Evolutionary conservation across 2,888 invertebrate species (phyloP).

Genomic region (Cataglyphis altisquamis): DNA sequence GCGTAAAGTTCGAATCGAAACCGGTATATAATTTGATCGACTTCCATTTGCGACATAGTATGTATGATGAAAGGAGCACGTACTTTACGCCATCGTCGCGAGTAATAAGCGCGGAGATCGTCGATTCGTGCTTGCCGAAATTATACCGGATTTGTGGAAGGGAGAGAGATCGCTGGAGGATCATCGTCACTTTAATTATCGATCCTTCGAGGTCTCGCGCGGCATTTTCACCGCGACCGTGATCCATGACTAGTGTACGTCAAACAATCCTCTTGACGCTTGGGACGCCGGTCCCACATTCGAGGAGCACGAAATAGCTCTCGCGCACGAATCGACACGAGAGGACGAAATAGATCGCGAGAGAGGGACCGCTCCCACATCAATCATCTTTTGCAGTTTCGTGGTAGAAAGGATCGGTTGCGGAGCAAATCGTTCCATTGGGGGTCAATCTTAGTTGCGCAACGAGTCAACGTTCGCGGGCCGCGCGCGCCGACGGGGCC

Average conservation of each 20-base stretch:
- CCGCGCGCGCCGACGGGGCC: slow-evolving; percentile 56
- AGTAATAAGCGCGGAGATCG: not conserved
- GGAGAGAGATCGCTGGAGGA: not conserved
- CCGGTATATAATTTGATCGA: slow-evolving; percentile 20
- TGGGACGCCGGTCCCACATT: slow-evolving; percentile 49
- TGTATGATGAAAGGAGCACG: not conserved
- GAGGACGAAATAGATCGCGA: slow-evolving; percentile 65
- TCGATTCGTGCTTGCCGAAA: slow-evolving; percentile 21
- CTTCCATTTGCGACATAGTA: slow-evolving; percentile 1
- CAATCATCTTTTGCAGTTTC: slow-evolving; percentile 85
- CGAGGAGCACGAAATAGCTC: slow-evolving; percentile 36
- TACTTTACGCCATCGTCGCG: not conserved
- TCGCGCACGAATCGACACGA: slow-evolving; percentile 61
- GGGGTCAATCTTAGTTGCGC: slow-evolving; percentile 82
- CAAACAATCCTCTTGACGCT: slow-evolving; percentile 32
- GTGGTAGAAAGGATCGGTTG: slow-evolving; percentile 83
- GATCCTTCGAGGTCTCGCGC: slow-evolving; percentile 11
- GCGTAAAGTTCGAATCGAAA: slow-evolving; percentile 5
- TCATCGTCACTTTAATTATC: slow-evolving; percentile 47
- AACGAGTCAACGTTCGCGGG: slow-evolving; percentile 79
- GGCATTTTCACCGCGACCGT: slow-evolving; percentile 35
- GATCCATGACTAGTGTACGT: slow-evolving; percentile 32
- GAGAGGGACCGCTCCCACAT: slow-evolving; percentile 84
- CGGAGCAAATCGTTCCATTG: slow-evolving; percentile 81
- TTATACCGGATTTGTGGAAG: not conserved